phyloP scores from a whole-genome alignment of 2,113 vertebrate genomes.

The Urocitellus parryii region DNA sequence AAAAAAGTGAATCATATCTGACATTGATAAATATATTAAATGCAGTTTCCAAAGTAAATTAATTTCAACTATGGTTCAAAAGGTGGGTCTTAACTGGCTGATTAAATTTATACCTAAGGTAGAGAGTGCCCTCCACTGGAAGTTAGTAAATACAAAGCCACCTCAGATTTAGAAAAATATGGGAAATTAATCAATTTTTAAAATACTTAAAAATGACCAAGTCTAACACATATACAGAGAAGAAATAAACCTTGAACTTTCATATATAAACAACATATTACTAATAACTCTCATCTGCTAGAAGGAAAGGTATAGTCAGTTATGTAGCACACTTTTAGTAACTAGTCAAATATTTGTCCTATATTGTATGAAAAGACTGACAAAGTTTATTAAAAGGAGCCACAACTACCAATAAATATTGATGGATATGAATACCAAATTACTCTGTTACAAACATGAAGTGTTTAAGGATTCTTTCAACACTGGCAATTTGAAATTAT shows the following conservation, averaged over 20 bases:
- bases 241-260: slow-evolving; percentile 33
- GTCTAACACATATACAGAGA: background rate
- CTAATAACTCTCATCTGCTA: background rate
- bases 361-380: background rate
- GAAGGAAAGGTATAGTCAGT: slow-evolving; percentile 13
- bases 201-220: slow-evolving; percentile 38
- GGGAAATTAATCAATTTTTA: slow-evolving; percentile 29
- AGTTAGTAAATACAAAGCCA: slow-evolving; percentile 44
- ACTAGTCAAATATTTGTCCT: background rate
- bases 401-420: slow-evolving; percentile 23
- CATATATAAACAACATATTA: background rate
- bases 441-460: background rate
- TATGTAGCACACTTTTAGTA: background rate
- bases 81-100: background rate
- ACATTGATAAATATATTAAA: slow-evolving; percentile 9
- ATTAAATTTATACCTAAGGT: slow-evolving; percentile 30
- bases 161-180: background rate
- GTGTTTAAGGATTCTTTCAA: background rate
- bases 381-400: background rate
- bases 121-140: slow-evolving; percentile 60
- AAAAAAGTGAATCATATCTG: background rate
- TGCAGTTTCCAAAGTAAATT: slow-evolving; percentile 8
- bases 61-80: slow-evolving; percentile 60
- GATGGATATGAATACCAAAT: background rate
- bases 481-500: background rate